Conservation (phyloP, 2,888 invertebrate species). For the Ceratothoa steindachneri region DNA sequence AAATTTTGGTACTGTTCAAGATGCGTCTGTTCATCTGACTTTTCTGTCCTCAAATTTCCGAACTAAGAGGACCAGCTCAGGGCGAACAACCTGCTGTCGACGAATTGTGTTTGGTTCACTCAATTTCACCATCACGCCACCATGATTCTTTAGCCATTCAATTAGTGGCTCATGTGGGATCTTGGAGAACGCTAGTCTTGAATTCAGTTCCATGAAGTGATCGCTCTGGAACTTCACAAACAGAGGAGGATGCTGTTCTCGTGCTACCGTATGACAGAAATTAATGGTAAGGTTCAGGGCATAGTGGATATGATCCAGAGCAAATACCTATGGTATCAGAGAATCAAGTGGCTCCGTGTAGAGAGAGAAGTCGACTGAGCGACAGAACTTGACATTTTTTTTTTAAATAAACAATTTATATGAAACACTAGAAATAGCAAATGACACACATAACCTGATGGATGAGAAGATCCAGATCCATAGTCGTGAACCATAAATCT, state of each 20-base stretch:
- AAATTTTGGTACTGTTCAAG: conserved; percentile 17
- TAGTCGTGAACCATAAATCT: too few species aligned
- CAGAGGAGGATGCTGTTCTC: conserved; percentile 15
- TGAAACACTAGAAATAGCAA: too few species aligned
- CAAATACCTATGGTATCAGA: background rate
- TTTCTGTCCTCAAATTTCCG: conserved; percentile 11
- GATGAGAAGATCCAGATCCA: too few species aligned
- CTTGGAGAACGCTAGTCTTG: conserved; percentile 13
- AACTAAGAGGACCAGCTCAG: conserved; percentile 6
- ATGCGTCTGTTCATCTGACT: conserved; percentile 17
- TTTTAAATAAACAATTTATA: too few species aligned
- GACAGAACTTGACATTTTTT: background rate
- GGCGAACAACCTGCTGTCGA: conserved; percentile 12
- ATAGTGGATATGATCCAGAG: background rate
- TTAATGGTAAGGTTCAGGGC: conserved; percentile 17
- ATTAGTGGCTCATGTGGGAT: conserved; percentile 11
- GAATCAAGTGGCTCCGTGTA: background rate
- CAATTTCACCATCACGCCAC: conserved; percentile 16
- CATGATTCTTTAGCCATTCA: conserved; percentile 17
- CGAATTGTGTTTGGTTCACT: conserved; percentile 13
- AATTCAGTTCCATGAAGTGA: conserved; percentile 19
- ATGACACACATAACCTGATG: too few species aligned
- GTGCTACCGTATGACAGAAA: conserved; percentile 11
- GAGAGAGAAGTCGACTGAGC: background rate
- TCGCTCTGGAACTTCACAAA: conserved; percentile 15